Evolutionary conservation across 1,140 invertebrate species (phyloP), one percentile per base, ranked within the genome.

Genomic region (Drosophila watanabei): DNA sequence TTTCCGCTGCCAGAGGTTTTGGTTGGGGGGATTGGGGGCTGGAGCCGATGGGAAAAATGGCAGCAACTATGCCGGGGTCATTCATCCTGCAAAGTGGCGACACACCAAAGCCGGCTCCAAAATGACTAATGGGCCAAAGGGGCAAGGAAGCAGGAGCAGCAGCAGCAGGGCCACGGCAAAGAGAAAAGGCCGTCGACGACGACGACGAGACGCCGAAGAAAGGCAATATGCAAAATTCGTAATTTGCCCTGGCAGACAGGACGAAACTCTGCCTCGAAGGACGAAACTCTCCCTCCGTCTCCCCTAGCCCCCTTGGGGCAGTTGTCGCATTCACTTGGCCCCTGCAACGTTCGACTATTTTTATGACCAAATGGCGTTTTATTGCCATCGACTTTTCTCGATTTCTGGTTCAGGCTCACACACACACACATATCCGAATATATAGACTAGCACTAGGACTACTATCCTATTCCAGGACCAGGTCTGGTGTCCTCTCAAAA

Each of bases 351-450:
- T 89, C 69, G 85, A 90, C 86, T 82, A 90, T 89, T 89, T 88
- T 89, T 89, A 89, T 89, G 85, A 90, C 85, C 85, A 83, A 89
- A 89, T 85, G 88, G 85, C 86, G 85, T 89, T 89, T 89, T 89
- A 89, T 89, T 89, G 81, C 86, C 78, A 54, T 75, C 69, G 73
- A 75, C 69, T 73, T 60, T 62, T 43, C 77, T 76, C 83, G 79
- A 82, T 79, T 76, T 63, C 68, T 58, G 69, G 75, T 46, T 54
- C 75, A 52, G 2, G 2, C 28, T 24, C 24, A 52, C 49, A 20
- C n/a, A 33, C 48, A 28, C 48, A 51, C 56, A 87, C 48, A 51
- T 52, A 87, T 51, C 48, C 48, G 49, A 52, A 62, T 35, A 43
- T 41, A 64, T 49, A 61, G 46, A 68, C 32, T 58, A 18, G 18